phyloP scores from a whole-genome alignment of 2,113 vertebrate species.

The Catharus bicknelli region DNA sequence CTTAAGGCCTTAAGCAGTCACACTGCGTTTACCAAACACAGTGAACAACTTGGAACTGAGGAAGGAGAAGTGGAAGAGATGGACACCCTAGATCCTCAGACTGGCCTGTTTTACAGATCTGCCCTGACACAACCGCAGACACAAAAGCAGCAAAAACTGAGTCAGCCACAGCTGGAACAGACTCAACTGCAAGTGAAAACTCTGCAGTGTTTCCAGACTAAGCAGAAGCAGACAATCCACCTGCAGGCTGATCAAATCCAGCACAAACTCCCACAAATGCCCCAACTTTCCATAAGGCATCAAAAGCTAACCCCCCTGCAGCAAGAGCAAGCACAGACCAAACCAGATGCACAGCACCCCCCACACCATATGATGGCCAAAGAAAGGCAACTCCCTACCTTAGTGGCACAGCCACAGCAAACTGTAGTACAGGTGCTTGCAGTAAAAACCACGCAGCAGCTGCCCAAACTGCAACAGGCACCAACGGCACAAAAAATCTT shows the following conservation, averaged over 20 bases:
- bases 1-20: constrained; percentile 82
- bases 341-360: constrained; percentile 72
- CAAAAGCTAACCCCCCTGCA: constrained; percentile 78
- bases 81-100: constrained; percentile 97
- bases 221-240: constrained; percentile 83
- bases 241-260: constrained; percentile 79
- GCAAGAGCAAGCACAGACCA: constrained; percentile 82
- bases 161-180: constrained; percentile 80
- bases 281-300: constrained; percentile 84
- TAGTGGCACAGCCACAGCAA: constrained; percentile 82
- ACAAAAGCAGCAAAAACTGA: constrained; percentile 77
- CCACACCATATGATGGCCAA: constrained; percentile 78
- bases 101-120: constrained; percentile 94
- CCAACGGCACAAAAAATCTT: constrained; percentile 93
- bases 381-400: constrained; percentile 79
- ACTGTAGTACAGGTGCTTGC: constrained; percentile 84
- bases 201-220: constrained; percentile 85
- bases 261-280: constrained; percentile 81
- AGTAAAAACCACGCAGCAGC: constrained; percentile 85
- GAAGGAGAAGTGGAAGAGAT: constrained; percentile 91
- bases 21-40: constrained; percentile 78
- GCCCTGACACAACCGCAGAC: constrained; percentile 74
- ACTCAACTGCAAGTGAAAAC: constrained; percentile 81
- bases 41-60: constrained; percentile 83
- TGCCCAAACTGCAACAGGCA: constrained; percentile 94